Base-by-base conservation (phyloP, 2,888 invertebrate species). In the Peribatodes rhomboidaria region DNA sequence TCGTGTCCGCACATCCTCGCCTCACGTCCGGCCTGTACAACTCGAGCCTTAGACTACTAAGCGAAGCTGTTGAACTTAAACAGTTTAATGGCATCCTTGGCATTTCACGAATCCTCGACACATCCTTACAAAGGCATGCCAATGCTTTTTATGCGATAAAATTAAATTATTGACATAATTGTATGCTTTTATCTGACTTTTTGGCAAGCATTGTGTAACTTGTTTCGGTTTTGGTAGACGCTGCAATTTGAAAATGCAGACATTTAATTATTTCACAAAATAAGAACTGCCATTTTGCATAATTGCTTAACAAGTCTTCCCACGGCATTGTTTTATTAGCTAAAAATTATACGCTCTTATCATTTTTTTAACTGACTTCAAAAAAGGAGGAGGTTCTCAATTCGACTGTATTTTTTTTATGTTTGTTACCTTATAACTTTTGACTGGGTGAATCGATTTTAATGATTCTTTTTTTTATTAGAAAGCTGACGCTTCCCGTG, bases 91-190 rank as follows among this genome's bases (percentile, higher is more conserved):
- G 4, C 9, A 60, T 37, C 60, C 52, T 60, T 60, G 53, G 35
- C 53, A 60, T 60, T 60, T 53, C 13, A n/a, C n/a, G 8, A 11
- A 53, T 22, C 52, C 52, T 60, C 37, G 35, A 7, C 16, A 41
- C 18, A 46, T 50, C 35, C 50, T 35, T 50, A 35, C n/a, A 50
- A 37, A 11, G 20, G 20, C 4, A n/a, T 11, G 6, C 16, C 35
- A 50, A 35, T 50, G 20, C 3, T 35, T 37, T 50, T 18, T 35
- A 10, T 11, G 10, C n/a, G 2, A 49, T 49, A 11, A 31, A 49
- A 11, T 6, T 49, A 49, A 31, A 14, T 49, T 27, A 27, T 47
- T 1, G n/a, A 27, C 6, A 27, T 27, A 1, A 13, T 39, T 14
- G 10, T 14, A 39, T 14, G n/a, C 14, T 14, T 39, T 14, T 39